Evolutionary conservation across 2,113 vertebrate genomes (phyloP).

Genomic region (Anseranas semipalmata): DNA sequence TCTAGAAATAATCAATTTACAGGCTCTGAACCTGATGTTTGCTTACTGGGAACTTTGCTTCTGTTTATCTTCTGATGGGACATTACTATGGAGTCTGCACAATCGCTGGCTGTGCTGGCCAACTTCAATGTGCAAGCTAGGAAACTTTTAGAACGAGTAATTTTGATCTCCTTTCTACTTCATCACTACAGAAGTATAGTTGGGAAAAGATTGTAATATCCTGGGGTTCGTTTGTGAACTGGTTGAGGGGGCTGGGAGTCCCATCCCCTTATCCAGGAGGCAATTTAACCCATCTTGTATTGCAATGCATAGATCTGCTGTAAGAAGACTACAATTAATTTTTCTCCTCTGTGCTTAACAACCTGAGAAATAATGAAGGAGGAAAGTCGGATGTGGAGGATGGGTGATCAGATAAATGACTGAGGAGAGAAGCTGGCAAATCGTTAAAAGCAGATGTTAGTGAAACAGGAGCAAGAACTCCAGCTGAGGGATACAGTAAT

Average conservation of each 20-base stretch:
- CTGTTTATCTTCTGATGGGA: neutral
- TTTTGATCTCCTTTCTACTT: neutral
- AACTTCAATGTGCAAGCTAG: neutral
- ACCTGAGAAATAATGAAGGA: neutral
- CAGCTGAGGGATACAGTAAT: neutral
- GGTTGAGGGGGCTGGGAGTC: neutral
- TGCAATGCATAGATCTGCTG: neutral
- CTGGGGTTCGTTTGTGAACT: neutral
- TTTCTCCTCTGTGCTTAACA: conserved; percentile 5
- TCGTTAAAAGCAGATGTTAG: neutral
- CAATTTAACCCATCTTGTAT: neutral
- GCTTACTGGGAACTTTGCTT: neutral
- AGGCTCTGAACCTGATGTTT: neutral
- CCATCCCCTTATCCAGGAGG: neutral
- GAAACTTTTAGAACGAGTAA: accelerated
- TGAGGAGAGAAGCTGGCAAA: neutral
- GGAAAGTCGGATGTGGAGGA: neutral
- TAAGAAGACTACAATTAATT: neutral
- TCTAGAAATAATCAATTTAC: neutral
- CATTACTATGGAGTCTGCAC: accelerated
- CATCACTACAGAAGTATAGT: neutral
- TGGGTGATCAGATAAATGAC: neutral
- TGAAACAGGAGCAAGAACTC: neutral
- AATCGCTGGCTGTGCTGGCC: accelerated
- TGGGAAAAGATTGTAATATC: neutral